Base-by-base conservation (phyloP, 2,797 vertebrate genomes). In the Lateolabrax maculatus region DNA sequence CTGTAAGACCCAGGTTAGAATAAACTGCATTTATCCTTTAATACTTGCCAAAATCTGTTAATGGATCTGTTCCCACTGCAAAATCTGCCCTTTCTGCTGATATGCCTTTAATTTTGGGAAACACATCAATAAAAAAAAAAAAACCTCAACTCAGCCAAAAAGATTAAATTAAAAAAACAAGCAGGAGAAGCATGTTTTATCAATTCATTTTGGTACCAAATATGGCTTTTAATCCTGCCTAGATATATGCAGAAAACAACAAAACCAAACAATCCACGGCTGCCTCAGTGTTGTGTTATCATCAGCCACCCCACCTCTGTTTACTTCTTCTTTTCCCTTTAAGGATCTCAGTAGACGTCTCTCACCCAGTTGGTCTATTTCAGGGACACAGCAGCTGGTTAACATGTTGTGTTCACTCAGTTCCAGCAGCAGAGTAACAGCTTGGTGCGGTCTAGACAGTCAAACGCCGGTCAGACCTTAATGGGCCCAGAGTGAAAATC, bases 391-490 rank as follows among this genome's bases (percentile, higher is more conserved):
- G n/a, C 44, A 18, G 46, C 36, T 62, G 19, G 36, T 43, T 53
- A 27, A 23, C 7, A 21, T 15, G 1, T 53, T 4, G 8, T 44
- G 7, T 13, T 49, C 15, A 2, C 31, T 57, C 52, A 12, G 19
- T 2, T 29, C 25, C 31, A 9, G 34, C 72, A 43, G 70, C 13
- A 43, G 36, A 12, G 36, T 9, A 37, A 25, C 71, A 67, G 63
- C 36, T 51, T 3, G 34, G 12, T n/a, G 23, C 43, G 1, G 63
- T 69, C 44, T 23, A 68, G 60, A 76, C 56, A 53, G 64, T 76
- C 55, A 34, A 37, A 60, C 68, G 3, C 3, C 29, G 9, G 53
- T 58, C 41, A 51, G 23, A 48, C 19, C 9, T 23, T 65, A 48
- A 66, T 49, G 53, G 19, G 56, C 36, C 25, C 63, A 8, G 39